Evolutionary conservation across 2,797 vertebrate genomes (phyloP), one percentile per base, ranked within the genome.

Genomic region (Pipistrellus nathusii): DNA sequence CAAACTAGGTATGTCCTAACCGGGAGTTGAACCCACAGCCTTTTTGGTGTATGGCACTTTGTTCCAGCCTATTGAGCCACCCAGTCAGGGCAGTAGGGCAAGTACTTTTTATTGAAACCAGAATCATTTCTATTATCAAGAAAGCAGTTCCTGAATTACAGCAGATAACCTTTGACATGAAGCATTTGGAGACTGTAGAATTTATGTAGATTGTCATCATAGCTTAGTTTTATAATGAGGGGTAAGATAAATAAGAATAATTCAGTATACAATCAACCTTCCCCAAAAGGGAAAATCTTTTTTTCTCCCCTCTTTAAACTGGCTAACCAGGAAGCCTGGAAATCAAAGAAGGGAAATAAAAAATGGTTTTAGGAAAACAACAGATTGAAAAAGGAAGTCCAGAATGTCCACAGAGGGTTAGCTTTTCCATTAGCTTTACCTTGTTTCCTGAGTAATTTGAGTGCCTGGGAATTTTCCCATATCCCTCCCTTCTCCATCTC

Each of bases 321-420:
- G 8, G 21, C 32, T 93, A 80, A 44, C n/a, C 30, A 59, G 35
- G 46, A 78, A 87, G 27, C 8, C 76, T 72, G 14, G 78, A 91
- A 89, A 27, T n/a, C 51, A 84, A 77, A 93, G 41, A 95, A 90
- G 20, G 57, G 38, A 92, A 80, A 53, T 86, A 11, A 62, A 25
- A 91, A 62, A 48, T 53, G 35, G 57, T 71, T 10, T 86, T 93
- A 53, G 35, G 57, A 27, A 78, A 86, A 72, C 17, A 35, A 27
- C 18, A 80, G 10, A 23, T 30, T 68, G 3, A 77, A 86, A 72
- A 14, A 85, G 77, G 57, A 92, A 68, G 14, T 57, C 66, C 12
- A 11, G 51, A 15, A 5, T 23, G 25, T 15, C 17, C 17, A 4
- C 4, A 32, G 69, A 72, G 18, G 44, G 11, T 27, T 25, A 25